These are phyloP conservation scores for Phoebastria nigripes DNA, from an alignment of 2,797 vertebrate species.

Conservation along the genomic window DNA sequence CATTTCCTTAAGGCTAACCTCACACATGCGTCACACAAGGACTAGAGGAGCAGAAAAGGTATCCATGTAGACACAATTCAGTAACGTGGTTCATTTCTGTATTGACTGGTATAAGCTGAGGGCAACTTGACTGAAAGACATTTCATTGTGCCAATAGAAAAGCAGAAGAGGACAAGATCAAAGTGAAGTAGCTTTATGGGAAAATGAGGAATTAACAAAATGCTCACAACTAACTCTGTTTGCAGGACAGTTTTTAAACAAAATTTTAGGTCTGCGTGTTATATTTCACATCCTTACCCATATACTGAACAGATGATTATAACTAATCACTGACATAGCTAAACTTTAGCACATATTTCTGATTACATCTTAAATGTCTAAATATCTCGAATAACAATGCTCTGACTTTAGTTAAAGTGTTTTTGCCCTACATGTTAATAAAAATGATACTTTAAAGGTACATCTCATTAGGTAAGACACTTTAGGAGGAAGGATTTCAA, in stretches of 20 bases:
- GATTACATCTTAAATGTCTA: neutral
- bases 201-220: neutral
- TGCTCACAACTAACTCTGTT: accelerated
- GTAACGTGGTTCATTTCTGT: neutral
- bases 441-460: neutral
- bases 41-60: neutral
- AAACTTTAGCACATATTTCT: neutral
- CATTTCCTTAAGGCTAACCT: neutral
- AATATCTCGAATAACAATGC: neutral
- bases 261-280: neutral
- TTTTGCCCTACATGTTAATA: neutral
- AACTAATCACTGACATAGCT: neutral
- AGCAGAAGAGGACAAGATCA: neutral
- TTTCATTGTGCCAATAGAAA: neutral
- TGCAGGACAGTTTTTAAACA: neutral
- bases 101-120: neutral
- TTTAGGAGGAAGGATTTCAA: neutral
- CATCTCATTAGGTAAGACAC: neutral
- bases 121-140: neutral
- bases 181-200: neutral
- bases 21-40: neutral
- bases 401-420: neutral
- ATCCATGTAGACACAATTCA: neutral
- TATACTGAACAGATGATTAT: neutral
- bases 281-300: neutral